These are phyloP conservation scores for Xenopus borealis DNA, from an alignment of 2,113 vertebrate genomes.

Conservation along the genomic window DNA sequence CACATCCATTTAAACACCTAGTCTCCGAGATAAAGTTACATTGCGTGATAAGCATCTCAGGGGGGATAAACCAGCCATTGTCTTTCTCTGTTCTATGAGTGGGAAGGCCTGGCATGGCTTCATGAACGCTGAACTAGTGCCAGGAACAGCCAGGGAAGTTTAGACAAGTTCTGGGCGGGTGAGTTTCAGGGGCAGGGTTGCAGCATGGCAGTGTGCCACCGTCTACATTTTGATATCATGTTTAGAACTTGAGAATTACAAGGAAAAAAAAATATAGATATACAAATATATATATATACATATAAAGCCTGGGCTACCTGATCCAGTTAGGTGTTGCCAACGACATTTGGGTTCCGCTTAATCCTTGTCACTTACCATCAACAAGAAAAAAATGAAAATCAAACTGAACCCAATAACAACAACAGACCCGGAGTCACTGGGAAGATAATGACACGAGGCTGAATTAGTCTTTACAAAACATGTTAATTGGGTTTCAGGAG, in stretches of 20 bases:
- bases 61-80: slow-evolving; percentile 54
- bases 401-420: too few relatives aligned
- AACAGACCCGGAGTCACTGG: too few relatives aligned
- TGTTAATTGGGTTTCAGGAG: too few relatives aligned
- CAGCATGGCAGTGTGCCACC: slow-evolving; percentile 64
- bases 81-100: slow-evolving; percentile 61
- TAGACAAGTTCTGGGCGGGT: slow-evolving; percentile 80
- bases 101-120: slow-evolving; percentile 69
- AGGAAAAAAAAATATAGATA: too few relatives aligned
- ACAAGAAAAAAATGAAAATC: too few relatives aligned
- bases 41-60: slow-evolving; percentile 57
- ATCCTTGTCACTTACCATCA: too few relatives aligned
- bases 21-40: slow-evolving; percentile 15
- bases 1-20: slow-evolving; percentile 14
- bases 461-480: too few relatives aligned
- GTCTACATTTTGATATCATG: background rate
- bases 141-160: slow-evolving; percentile 74
- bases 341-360: too few relatives aligned
- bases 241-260: slow-evolving; percentile 4
- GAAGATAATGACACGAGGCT: too few relatives aligned
- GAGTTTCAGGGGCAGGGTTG: slow-evolving; percentile 75
- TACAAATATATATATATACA: too few relatives aligned
- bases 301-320: slow-evolving; percentile 11
- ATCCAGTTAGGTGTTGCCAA: slow-evolving; percentile 17
- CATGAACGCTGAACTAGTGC: slow-evolving; percentile 65